Base-by-base conservation (phyloP, 2,888 invertebrate genomes). In the Octonoba sinensis region DNA sequence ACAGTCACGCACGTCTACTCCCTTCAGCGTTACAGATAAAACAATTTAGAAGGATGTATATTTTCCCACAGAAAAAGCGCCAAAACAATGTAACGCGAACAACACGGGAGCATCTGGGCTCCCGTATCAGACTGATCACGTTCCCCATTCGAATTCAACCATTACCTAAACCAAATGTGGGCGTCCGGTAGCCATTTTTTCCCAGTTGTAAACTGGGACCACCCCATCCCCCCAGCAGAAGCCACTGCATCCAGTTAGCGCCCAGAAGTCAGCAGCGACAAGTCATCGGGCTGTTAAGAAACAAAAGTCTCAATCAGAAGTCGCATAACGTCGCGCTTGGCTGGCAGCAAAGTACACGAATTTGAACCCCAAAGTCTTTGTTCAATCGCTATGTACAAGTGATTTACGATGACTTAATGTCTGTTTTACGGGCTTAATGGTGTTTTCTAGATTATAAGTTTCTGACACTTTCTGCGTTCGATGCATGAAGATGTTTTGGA, bases 401-500 rank as follows among this genome's bases (percentile, higher is more conserved):
- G 71, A 78, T 71, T 78, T 72, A 49, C 44, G 57, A 71, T 60
- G 65, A 71, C 78, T 66, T 71, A 72, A 78, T 78, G 78, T 78
- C 78, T 71, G 56, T 78, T 78, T 78, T 78, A 72, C 49, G 64
- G 47, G 22, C 44, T 47, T 78, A 78, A 78, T 78, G 78, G 66
- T 71, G 59, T 78, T 71, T 66, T 69, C 59, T 16, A 70, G 77
- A 77, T 70, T 77, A 65, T 78, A 72, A 78, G 71, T 16, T 44
- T 71, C 71, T 65, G 64, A 57, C 64, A 57, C 27, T 36, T 36
- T 36, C 36, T 36, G 36, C 36, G 36, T 11, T 36, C 36, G 36
- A 11, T 36, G 36, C 36, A 36, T 36, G 36, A 36, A 36, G 36
- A 36, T 11, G 36, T 36, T 11, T 6, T 11, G 11, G 36, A 36